Conservation (phyloP, 1,140 invertebrate genomes). For the Brachionus koreanus region DNA sequence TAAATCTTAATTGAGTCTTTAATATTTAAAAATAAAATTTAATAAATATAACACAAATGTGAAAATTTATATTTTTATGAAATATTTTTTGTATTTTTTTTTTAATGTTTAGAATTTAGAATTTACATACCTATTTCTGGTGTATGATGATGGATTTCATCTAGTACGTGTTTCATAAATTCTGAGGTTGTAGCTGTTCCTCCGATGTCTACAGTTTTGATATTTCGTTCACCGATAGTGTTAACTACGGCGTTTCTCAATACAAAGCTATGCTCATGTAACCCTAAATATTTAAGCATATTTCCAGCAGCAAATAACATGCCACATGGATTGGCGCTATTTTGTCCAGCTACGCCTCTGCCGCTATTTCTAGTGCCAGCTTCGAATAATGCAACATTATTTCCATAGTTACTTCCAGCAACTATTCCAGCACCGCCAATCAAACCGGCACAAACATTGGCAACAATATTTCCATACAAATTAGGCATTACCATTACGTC, state of each 20-base stretch:
- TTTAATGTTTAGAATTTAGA: too few relatives aligned
- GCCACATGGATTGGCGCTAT: conserved; percentile 44
- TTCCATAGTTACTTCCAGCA: conserved; percentile 39
- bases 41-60: not conserved
- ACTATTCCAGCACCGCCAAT: conserved; percentile 41
- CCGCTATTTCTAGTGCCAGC: conserved; percentile 43
- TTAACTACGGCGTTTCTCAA: conserved; percentile 41
- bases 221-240: not conserved
- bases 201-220: conserved; percentile 80
- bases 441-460: conserved; percentile 89
- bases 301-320: conserved; percentile 42
- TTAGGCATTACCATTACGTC: conserved; percentile 97
- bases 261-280: conserved; percentile 31
- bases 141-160: conserved; percentile 14
- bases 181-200: conserved; percentile 88
- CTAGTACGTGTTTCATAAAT: conserved; percentile 77
- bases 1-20: not conserved
- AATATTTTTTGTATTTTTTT: not conserved
- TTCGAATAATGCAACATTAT: conserved; percentile 42
- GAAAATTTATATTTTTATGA: not conserved
- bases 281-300: conserved; percentile 37
- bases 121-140: conserved; percentile 17
- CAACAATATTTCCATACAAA: conserved; percentile 94
- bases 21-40: not conserved
- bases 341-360: conserved; percentile 34